Conservation (phyloP, 1,140 invertebrate species). For the Dendroctonus valens region DNA sequence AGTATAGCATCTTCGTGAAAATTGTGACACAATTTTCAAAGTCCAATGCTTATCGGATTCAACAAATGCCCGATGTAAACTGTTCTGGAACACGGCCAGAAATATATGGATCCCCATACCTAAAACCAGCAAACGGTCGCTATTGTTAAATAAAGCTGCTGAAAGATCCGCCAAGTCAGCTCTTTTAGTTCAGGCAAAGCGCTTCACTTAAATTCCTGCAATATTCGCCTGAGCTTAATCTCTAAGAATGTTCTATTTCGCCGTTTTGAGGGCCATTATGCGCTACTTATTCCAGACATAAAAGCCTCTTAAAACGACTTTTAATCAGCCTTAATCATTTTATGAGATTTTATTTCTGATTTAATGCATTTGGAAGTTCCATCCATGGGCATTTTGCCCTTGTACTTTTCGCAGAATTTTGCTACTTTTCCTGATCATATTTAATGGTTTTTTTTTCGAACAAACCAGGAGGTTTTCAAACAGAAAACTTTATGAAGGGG, state of each 20-base stretch:
- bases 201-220: not conserved
- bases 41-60: slow-evolving; percentile 26
- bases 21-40: slow-evolving; percentile 21
- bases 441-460: not conserved
- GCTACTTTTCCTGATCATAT: not conserved
- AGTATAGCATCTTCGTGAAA: slow-evolving; percentile 24
- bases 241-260: slow-evolving; percentile 1
- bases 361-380: slow-evolving; percentile 3
- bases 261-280: slow-evolving; percentile 12
- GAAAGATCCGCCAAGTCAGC: not conserved
- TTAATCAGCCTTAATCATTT: slow-evolving; percentile 14
- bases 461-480: not conserved
- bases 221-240: not conserved
- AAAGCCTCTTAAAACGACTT: not conserved
- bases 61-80: slow-evolving; percentile 13
- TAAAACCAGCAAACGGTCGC: not conserved
- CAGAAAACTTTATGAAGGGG: not conserved
- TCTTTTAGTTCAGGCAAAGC: not conserved
- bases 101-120: slow-evolving; percentile 21
- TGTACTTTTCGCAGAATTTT: not conserved
- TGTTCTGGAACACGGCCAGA: slow-evolving; percentile 17
- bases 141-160: not conserved
- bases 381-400: not conserved
- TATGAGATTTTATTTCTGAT: slow-evolving; percentile 4
- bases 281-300: slow-evolving; percentile 7